Evolutionary conservation across 2,113 vertebrate genomes (phyloP).

Genomic region (Noctilio leporinus): DNA sequence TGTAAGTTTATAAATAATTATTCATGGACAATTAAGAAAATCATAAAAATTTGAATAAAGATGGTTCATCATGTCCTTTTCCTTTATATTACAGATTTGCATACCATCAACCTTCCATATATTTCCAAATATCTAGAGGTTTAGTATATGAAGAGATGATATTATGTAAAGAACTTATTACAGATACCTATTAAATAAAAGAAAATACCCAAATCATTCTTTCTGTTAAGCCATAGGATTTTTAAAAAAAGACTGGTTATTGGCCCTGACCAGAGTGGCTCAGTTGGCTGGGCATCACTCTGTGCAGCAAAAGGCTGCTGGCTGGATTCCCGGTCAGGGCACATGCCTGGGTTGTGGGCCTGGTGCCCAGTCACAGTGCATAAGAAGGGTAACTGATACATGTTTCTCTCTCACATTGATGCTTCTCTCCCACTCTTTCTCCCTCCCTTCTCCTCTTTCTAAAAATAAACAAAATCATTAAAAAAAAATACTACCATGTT

Average conservation of each 20-base stretch:
- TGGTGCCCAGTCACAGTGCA: too few relatives aligned
- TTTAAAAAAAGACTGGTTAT: background rate
- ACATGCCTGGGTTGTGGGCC: too few relatives aligned
- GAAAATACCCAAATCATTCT: background rate
- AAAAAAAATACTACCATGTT: background rate
- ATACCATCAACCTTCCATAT: background rate
- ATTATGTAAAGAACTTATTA: background rate
- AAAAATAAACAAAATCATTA: too few relatives aligned
- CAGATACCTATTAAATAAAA: background rate
- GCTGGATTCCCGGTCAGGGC: too few relatives aligned
- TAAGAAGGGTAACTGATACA: too few relatives aligned
- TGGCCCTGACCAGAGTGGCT: too few relatives aligned
- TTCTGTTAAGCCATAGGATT: background rate
- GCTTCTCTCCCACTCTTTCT: too few relatives aligned
- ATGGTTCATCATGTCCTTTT: background rate
- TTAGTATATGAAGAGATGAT: background rate
- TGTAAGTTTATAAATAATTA: background rate
- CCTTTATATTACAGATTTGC: background rate
- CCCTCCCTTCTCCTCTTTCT: too few relatives aligned
- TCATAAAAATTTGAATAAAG: slow-evolving; percentile 5
- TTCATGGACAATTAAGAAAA: background rate
- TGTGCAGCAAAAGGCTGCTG: too few relatives aligned
- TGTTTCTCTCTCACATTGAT: too few relatives aligned
- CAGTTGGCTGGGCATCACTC: too few relatives aligned
- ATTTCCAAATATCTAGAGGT: slow-evolving; percentile 8